A percentile compares a stretch with the other conserved stretches of the same genome.
phyloP scores from a whole-genome alignment of 2,113 vertebrate genomes.

The Ancistrus triradiatus region DNA sequence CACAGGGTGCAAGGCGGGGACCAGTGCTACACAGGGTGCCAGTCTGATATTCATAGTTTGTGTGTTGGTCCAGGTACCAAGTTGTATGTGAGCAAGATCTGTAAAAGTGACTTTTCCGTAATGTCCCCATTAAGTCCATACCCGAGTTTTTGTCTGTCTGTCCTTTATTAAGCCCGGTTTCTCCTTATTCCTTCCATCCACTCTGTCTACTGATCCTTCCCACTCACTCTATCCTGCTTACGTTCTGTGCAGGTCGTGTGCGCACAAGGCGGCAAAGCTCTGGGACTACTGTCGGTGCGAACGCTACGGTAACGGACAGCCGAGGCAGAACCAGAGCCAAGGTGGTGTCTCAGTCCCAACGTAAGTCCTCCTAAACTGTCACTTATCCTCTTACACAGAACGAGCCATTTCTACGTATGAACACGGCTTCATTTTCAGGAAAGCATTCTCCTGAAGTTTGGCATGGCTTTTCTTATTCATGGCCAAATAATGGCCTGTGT shows the following conservation, averaged over 20 bases:
- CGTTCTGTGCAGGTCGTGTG: conserved; percentile 77
- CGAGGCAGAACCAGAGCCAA: conserved; percentile 95
- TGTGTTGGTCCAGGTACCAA: too few species aligned
- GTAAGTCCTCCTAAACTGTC: conserved; percentile 69
- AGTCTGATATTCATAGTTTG: too few species aligned
- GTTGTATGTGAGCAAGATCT: too few species aligned
- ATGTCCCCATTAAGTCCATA: too few species aligned
- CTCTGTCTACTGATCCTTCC: neutral
- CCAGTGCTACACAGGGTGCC: too few species aligned
- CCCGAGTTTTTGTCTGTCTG: too few species aligned
- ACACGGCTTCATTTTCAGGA: conserved; percentile 6
- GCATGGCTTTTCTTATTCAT: neutral
- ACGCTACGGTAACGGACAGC: conserved; percentile 77
- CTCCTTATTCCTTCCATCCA: neutral
- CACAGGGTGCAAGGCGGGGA: too few species aligned
- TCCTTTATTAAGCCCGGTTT: neutral
- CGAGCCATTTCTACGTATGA: conserved; percentile 1
- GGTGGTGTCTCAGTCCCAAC: conserved; percentile 96
- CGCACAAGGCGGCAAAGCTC: conserved; percentile 91
- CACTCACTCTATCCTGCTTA: neutral
- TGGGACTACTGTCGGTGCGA: conserved; percentile 77
- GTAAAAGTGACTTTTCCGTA: too few species aligned
- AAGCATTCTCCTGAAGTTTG: conserved; percentile 8
- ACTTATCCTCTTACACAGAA: neutral
- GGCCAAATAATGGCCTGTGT: too few species aligned